A percentile compares a stretch with the other conserved stretches of the same genome.
These are phyloP conservation scores for Etia nguti DNA, from an alignment of 2,113 vertebrate genomes.

Conservation along the genomic window DNA sequence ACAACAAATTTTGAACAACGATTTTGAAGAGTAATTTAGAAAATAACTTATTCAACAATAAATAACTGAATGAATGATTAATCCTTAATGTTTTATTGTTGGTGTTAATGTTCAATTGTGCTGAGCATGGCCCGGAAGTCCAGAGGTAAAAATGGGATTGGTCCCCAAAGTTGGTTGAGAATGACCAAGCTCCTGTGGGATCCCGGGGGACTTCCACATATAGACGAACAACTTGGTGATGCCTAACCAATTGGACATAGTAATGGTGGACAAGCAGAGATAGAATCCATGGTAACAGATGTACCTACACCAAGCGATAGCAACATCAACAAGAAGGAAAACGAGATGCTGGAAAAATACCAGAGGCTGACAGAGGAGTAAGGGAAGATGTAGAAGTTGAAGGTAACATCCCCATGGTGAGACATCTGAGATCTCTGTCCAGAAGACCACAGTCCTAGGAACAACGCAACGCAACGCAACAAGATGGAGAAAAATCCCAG, in stretches of 20 bases:
- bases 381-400: neutral
- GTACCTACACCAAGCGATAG: neutral
- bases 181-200: no score
- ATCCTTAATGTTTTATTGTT: neutral
- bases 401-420: neutral
- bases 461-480: neutral
- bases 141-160: neutral
- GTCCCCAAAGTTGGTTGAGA: no score
- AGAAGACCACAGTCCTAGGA: no score
- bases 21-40: neutral
- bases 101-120: neutral
- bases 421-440: neutral
- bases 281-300: neutral
- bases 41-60: neutral
- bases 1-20: neutral
- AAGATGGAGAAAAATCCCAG: neutral
- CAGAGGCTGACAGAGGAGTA: neutral
- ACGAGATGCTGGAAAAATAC: neutral
- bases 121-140: neutral
- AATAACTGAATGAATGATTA: neutral
- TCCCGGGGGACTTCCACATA: no score
- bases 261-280: neutral
- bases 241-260: neutral
- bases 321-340: neutral
- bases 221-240: neutral